phyloP scores from a whole-genome alignment of 1,140 invertebrate genomes.

The Stegodyphus mimosarum region DNA sequence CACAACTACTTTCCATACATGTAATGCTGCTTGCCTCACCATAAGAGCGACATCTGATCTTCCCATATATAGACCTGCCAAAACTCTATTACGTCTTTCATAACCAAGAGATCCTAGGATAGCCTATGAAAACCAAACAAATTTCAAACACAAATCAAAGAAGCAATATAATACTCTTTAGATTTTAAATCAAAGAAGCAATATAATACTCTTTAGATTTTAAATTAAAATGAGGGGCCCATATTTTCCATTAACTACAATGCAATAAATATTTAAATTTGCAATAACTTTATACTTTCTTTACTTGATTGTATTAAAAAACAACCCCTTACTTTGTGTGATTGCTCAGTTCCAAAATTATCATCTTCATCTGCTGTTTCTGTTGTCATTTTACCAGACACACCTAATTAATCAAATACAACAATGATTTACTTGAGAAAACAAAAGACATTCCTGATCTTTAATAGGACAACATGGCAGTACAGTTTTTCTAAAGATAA shows the following conservation, averaged over 20 bases:
- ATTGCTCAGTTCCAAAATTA: slow-evolving; percentile 98
- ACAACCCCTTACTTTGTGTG: slow-evolving; percentile 74
- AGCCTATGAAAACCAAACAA: slow-evolving; percentile 71
- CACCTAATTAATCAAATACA: slow-evolving; percentile 72
- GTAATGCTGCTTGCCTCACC: slow-evolving; percentile 95
- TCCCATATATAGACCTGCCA: slow-evolving; percentile 97
- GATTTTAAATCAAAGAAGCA: not conserved
- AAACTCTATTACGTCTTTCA: slow-evolving; percentile 89
- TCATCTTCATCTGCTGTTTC: slow-evolving; percentile 98
- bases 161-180: too few relatives aligned
- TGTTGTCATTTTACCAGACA: slow-evolving; percentile 98
- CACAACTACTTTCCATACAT: slow-evolving; percentile 97
- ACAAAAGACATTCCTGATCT: too few relatives aligned
- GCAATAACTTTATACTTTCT: not conserved
- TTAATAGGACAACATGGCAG: too few relatives aligned
- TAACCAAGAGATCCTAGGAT: slow-evolving; percentile 89
- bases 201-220: not conserved
- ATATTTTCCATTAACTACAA: not conserved
- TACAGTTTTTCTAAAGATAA: too few relatives aligned
- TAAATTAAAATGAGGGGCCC: not conserved
- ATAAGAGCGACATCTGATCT: slow-evolving; percentile 95
- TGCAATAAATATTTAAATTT: not conserved
- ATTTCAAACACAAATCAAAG: not conserved
- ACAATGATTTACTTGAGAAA: not conserved
- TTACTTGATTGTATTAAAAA: not conserved